Conservation (phyloP, 92 coral and sea anemone species). For the Parazoanthus darwini region DNA sequence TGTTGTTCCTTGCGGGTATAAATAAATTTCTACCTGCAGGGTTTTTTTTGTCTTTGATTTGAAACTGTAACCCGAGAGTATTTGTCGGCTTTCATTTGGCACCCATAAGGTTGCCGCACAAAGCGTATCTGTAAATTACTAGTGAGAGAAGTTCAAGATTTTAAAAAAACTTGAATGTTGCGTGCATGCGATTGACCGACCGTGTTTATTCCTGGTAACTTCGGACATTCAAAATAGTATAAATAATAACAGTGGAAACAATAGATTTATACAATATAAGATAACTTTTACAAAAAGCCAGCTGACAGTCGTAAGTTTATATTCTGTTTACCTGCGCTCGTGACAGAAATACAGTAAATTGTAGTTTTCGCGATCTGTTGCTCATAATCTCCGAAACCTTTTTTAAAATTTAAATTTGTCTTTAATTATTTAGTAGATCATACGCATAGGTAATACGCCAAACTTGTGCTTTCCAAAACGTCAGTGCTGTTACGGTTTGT, state of each 20-base stretch:
- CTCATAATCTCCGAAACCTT: neutral
- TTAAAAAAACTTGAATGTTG: neutral
- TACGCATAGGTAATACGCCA: too few species aligned
- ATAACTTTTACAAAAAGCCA: neutral
- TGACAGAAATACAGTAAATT: neutral
- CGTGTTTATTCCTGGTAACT: constrained; percentile 2
- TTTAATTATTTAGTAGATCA: too few species aligned
- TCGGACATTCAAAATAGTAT: neutral
- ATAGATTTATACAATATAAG: neutral
- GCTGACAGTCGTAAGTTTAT: neutral
- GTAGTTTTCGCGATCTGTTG: neutral
- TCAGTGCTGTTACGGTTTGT: neutral
- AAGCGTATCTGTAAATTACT: neutral
- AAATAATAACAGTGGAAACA: neutral
- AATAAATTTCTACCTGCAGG: neutral
- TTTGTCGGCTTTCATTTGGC: neutral
- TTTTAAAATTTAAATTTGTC: too few species aligned
- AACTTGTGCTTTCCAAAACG: neutral
- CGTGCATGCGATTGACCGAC: constrained; percentile 1
- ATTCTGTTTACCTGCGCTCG: neutral
- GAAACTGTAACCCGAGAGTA: neutral
- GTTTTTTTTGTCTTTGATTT: neutral
- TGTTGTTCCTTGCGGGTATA: neutral
- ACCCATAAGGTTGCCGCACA: neutral
- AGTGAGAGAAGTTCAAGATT: neutral